Percentiles rank a stretch among this genome's conserved stretches.
phyloP scores from a whole-genome alignment of 2,888 invertebrate species.

The Epiblema foenella region DNA sequence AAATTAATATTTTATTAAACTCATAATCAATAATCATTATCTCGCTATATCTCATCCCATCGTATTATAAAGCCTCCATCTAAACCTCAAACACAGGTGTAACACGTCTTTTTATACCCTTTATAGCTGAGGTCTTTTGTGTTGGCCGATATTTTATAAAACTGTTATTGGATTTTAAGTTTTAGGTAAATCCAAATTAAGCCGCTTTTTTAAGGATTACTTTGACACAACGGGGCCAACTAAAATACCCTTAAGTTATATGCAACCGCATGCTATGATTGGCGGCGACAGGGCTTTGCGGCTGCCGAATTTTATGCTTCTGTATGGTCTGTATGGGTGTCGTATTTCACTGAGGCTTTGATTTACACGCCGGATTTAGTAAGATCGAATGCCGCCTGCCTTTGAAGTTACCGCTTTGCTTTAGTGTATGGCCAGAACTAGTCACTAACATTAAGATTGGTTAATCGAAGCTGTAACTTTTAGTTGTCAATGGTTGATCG shows the following conservation, averaged over 20 bases:
- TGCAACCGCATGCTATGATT: conserved; percentile 62
- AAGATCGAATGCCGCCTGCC: conserved; percentile 18
- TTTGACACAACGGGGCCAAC: no score
- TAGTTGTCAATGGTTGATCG: background rate
- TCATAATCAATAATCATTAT: background rate
- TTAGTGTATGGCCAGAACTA: background rate
- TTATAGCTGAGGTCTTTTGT: background rate
- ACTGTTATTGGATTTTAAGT: no score
- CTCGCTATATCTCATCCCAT: background rate
- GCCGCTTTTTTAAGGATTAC: no score
- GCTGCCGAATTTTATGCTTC: conserved; percentile 55
- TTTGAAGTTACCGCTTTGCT: conserved; percentile 36
- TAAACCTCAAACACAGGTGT: conserved; percentile 28
- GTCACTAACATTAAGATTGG: background rate
- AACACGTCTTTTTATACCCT: conserved; percentile 46
- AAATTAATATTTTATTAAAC: background rate
- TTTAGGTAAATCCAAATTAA: no score
- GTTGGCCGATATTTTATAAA: no score
- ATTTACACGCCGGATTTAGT: conserved; percentile 39
- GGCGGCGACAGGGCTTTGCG: conserved; percentile 66
- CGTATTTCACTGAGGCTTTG: conserved; percentile 60
- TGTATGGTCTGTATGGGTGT: conserved; percentile 54
- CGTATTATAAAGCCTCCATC: conserved; percentile 1
- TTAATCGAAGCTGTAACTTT: background rate
- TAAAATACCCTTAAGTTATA: no score